A percentile compares a stretch with the other conserved stretches of the same genome.
Evolutionary conservation across 2,888 invertebrate genomes (phyloP).

Genomic region (Siphlonurus alternatus): DNA sequence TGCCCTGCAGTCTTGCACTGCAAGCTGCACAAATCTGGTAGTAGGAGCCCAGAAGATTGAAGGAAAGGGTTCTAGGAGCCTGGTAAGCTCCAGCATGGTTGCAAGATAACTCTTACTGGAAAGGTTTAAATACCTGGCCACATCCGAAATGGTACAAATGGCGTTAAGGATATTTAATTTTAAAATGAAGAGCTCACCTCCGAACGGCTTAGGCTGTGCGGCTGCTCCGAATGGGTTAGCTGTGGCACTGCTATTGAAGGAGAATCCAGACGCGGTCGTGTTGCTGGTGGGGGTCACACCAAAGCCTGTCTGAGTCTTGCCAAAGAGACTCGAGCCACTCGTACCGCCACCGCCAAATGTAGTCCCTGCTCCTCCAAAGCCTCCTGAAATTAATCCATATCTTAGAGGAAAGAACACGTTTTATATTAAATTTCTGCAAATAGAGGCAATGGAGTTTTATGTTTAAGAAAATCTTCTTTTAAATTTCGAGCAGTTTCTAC

Average conservation of each 20-base stretch:
- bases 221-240: slow-evolving; percentile 27
- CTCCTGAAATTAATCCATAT: no score
- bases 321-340: slow-evolving; percentile 43
- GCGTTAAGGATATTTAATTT: background rate
- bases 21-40: no score
- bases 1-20: no score
- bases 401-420: slow-evolving; percentile 1
- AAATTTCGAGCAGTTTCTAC: no score
- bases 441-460: no score
- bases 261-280: slow-evolving; percentile 29
- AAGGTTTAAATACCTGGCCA: no score
- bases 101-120: no score
- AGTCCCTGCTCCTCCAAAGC: slow-evolving; percentile 15
- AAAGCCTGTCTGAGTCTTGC: slow-evolving; percentile 35
- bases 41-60: no score
- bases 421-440: background rate
- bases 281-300: slow-evolving; percentile 35
- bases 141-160: no score
- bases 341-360: slow-evolving; percentile 33
- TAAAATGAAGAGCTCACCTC: slow-evolving; percentile 18
- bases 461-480: no score
- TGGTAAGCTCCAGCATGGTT: no score
- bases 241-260: slow-evolving; percentile 25
- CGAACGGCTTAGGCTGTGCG: slow-evolving; percentile 32
- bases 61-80: no score